These are phyloP conservation scores for Zoanthus sansibaricus DNA, from an alignment of 92 coral and sea anemone species.

Conservation along the genomic window DNA sequence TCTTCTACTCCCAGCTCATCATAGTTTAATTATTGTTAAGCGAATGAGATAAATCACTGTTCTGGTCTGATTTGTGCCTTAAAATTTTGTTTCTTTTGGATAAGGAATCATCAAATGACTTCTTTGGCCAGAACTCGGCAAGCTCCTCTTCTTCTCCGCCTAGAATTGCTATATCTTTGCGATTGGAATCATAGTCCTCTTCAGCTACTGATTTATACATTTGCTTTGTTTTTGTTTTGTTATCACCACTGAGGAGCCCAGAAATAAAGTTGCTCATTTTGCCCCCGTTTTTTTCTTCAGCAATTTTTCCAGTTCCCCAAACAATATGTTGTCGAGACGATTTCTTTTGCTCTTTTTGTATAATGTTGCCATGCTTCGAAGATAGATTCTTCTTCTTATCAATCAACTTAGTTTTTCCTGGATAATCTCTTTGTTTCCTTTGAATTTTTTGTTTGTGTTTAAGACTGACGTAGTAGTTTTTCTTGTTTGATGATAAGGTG, in stretches of 20 bases:
- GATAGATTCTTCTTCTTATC: neutral
- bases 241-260: neutral
- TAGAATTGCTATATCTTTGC: conserved; percentile 42
- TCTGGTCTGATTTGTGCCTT: neutral
- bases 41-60: neutral
- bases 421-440: neutral
- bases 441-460: neutral
- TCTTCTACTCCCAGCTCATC: neutral
- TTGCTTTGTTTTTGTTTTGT: neutral
- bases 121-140: conserved; percentile 44
- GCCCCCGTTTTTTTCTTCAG: neutral
- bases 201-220: neutral
- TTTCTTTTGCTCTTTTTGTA: neutral
- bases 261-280: neutral
- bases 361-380: neutral
- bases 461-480: neutral
- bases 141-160: conserved; percentile 46
- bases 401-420: neutral
- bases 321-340: neutral
- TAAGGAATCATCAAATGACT: neutral
- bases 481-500: neutral
- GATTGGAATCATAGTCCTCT: neutral
- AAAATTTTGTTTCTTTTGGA: conserved; percentile 38
- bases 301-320: neutral
- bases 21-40: neutral